phyloP scores from a whole-genome alignment of 2,888 invertebrate species.

The Barypeithes pellucidus region DNA sequence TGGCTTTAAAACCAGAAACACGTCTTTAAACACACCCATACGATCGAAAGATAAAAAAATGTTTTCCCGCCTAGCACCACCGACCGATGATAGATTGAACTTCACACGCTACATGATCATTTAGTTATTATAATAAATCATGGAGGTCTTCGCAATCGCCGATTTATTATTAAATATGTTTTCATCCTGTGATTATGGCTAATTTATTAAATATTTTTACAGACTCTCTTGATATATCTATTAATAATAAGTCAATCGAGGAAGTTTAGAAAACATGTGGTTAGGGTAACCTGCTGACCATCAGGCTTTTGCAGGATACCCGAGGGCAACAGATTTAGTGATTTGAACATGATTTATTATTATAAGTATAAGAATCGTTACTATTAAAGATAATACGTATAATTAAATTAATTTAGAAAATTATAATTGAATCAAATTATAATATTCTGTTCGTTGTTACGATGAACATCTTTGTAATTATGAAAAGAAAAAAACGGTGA shows the following conservation, averaged over 20 bases:
- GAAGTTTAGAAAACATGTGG: constrained; percentile 20
- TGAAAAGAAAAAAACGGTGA: too few relatives aligned
- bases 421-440: too few relatives aligned
- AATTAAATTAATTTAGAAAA: too few relatives aligned
- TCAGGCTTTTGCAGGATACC: neutral
- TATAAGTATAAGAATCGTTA: neutral
- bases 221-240: constrained; percentile 26
- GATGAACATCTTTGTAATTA: too few relatives aligned
- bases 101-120: constrained; percentile 45
- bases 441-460: too few relatives aligned
- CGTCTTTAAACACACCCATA: constrained; percentile 38
- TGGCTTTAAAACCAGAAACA: constrained; percentile 30
- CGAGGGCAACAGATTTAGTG: constrained; percentile 55
- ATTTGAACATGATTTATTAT: constrained; percentile 17
- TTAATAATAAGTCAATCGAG: constrained; percentile 23
- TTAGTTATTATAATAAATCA: constrained; percentile 47
- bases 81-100: constrained; percentile 41
- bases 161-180: constrained; percentile 38
- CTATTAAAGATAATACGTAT: too few relatives aligned
- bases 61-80: constrained; percentile 37
- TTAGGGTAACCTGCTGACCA: constrained; percentile 25
- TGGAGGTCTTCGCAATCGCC: constrained; percentile 35
- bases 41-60: constrained; percentile 39
- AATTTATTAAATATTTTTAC: constrained; percentile 45
- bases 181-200: constrained; percentile 46